Evolutionary conservation across 2,888 invertebrate species (phyloP).

Genomic region (Caenorhabditis sp.): DNA sequence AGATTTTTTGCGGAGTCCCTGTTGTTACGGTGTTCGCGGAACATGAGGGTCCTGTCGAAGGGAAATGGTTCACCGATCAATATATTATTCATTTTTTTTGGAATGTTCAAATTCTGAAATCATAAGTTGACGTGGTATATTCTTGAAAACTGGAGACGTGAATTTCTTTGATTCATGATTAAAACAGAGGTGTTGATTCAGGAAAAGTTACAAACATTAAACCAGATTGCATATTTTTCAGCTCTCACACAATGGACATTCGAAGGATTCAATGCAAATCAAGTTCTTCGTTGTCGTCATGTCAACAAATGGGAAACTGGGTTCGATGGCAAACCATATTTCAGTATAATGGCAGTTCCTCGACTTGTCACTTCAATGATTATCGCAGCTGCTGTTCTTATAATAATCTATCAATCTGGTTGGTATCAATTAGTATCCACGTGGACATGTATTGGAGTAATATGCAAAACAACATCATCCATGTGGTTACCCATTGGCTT

Average conservation of each 20-base stretch:
- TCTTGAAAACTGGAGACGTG: too few species aligned
- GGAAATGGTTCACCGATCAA: too few species aligned
- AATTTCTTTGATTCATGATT: too few species aligned
- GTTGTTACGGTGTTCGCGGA: too few species aligned
- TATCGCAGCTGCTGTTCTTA: slow-evolving; percentile 9
- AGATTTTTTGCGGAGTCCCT: too few species aligned
- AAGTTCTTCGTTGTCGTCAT: slow-evolving; percentile 35
- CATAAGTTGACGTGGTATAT: too few species aligned
- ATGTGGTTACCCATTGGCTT: slow-evolving; percentile 23
- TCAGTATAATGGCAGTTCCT: slow-evolving; percentile 21
- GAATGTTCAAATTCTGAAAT: too few species aligned
- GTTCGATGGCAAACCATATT: slow-evolving; percentile 14
- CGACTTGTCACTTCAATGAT: slow-evolving; percentile 13
- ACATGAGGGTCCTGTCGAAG: too few species aligned
- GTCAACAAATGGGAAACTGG: slow-evolving; percentile 33
- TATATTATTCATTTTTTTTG: too few species aligned
- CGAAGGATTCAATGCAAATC: slow-evolving; percentile 40
- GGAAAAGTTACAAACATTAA: too few species aligned
- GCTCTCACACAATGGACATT: slow-evolving; percentile 37
- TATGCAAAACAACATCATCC: slow-evolving; percentile 27
- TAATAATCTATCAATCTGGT: slow-evolving; percentile 21
- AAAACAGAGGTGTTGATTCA: too few species aligned
- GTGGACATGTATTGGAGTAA: slow-evolving; percentile 39
- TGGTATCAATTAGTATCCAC: slow-evolving; percentile 33
- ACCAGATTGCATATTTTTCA: too few species aligned